A percentile compares a stretch with the other conserved stretches of the same genome.
phyloP scores from a whole-genome alignment of 2,888 invertebrate species.

The Drosophila imparisetae region DNA sequence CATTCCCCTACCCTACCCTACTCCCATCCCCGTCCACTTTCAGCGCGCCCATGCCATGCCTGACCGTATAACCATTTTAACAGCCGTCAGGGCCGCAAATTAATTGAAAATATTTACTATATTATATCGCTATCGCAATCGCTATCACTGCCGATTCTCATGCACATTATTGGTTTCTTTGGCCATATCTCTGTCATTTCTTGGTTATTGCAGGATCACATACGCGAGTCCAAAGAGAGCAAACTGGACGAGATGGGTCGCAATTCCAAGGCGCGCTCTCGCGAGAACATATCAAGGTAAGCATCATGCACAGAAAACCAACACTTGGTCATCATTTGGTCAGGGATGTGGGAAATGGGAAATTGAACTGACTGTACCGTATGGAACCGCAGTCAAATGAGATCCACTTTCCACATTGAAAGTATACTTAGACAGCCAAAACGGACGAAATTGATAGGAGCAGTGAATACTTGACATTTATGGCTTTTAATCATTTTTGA shows the following conservation, averaged over 20 bases:
- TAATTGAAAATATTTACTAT: constrained; percentile 72
- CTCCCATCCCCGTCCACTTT: neutral
- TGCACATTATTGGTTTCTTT: constrained; percentile 37
- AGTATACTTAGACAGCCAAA: neutral
- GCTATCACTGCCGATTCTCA: constrained; percentile 28
- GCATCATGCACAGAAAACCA: constrained; percentile 22
- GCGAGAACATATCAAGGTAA: constrained; percentile 83
- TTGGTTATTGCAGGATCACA: constrained; percentile 87
- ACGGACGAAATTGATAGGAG: neutral
- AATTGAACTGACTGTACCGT: neutral
- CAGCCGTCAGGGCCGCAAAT: constrained; percentile 39
- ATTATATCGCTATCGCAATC: constrained; percentile 26
- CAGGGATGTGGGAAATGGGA: neutral
- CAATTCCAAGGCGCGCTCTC: constrained; percentile 84
- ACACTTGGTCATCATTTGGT: neutral
- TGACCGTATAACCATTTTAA: constrained; percentile 3
- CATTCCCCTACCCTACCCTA: neutral
- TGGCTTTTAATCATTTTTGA: neutral
- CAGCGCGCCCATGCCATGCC: neutral
- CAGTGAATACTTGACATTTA: neutral
- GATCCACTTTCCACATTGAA: neutral
- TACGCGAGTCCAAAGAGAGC: constrained; percentile 92
- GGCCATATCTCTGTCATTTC: constrained; percentile 44
- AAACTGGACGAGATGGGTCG: constrained; percentile 89
- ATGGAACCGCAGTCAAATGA: neutral